Evolutionary conservation across 2,113 vertebrate species (phyloP), one percentile per base, ranked within the genome.

Genomic region (Synodontis membranacea): DNA sequence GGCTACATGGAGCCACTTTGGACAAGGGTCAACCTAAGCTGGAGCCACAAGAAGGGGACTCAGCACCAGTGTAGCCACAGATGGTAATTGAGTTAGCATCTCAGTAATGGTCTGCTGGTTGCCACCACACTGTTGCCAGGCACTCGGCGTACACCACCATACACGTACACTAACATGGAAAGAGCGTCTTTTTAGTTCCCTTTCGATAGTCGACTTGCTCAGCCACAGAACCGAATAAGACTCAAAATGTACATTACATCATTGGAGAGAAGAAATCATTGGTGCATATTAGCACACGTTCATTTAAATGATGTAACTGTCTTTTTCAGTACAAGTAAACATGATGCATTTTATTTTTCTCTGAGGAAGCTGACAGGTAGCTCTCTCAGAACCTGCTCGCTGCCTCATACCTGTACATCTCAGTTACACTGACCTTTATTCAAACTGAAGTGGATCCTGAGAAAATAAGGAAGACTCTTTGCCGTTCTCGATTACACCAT

Each of bases 21-120:
- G 79, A 76, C 86, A 80, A 86, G 86, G 72, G 52, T 70, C 89
- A 88, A 90, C 89, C 83, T 82, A 82, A 86, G 70, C 86, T 87
- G 82, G 84, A 81, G 60, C 70, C 80, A 84, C 90, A 85, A 79
- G 75, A 88, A 86, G 88, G 60, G 78, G 83, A 79, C 76, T 74
- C 78, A 68, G 89, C 46, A 15, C 72, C 66, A 64, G 68, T 66
- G 9, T 56, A 80, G 64, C 89, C 89, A 82, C 87, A 86, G 88
- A 88, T 86, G 86, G 88, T 86, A 88, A 93, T 89, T 90, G 72
- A 86, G 78, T 87, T 88, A 86, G 86, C 86, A 86, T 91, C 86
- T 87, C 83, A 84, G 84, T 83, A 89, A 90, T 89, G 88, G 89
- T 86, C 89, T 88, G 83, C 56, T 87, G 88, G 85, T 90, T 85